phyloP scores from a whole-genome alignment of 2,888 invertebrate genomes.

The Pyrgus malvae region DNA sequence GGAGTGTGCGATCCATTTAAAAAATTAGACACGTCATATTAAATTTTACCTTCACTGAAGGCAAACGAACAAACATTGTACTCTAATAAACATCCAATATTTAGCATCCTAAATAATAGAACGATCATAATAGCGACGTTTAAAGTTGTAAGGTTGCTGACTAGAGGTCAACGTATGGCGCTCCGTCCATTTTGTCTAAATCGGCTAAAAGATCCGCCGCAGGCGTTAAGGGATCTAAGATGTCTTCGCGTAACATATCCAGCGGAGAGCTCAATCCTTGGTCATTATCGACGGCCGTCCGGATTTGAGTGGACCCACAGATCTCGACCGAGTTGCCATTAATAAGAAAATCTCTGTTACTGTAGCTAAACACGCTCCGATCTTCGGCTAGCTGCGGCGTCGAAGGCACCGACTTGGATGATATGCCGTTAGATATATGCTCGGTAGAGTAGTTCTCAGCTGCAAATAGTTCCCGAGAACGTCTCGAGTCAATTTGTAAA shows the following conservation, averaged over 20 bases:
- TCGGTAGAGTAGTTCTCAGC: conserved; percentile 54
- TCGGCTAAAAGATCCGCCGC: conserved; percentile 66
- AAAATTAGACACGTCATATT: conserved; percentile 49
- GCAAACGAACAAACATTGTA: conserved; percentile 70
- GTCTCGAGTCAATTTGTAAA: conserved; percentile 65
- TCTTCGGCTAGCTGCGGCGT: conserved; percentile 84
- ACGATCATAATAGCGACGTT: neutral
- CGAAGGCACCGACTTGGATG: conserved; percentile 89
- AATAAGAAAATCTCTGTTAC: conserved; percentile 82
- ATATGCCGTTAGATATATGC: conserved; percentile 74
- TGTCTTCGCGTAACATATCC: conserved; percentile 71
- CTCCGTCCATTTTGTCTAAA: conserved; percentile 70
- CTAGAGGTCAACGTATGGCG: conserved; percentile 76
- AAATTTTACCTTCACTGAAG: conserved; percentile 74
- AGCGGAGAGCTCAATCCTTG: conserved; percentile 61
- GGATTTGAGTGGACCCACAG: conserved; percentile 53
- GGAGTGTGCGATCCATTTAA: conserved; percentile 62
- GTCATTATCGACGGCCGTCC: conserved; percentile 54
- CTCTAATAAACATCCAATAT: conserved; percentile 63
- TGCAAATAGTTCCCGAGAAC: conserved; percentile 60
- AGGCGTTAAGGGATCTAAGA: conserved; percentile 65
- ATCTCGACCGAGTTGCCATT: conserved; percentile 83
- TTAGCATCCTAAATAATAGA: conserved; percentile 57
- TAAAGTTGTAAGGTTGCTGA: conserved; percentile 49
- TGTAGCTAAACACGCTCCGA: conserved; percentile 81